Conservation (phyloP, 2,113 vertebrate genomes). For the Stomatorhinus ivindoensis region DNA sequence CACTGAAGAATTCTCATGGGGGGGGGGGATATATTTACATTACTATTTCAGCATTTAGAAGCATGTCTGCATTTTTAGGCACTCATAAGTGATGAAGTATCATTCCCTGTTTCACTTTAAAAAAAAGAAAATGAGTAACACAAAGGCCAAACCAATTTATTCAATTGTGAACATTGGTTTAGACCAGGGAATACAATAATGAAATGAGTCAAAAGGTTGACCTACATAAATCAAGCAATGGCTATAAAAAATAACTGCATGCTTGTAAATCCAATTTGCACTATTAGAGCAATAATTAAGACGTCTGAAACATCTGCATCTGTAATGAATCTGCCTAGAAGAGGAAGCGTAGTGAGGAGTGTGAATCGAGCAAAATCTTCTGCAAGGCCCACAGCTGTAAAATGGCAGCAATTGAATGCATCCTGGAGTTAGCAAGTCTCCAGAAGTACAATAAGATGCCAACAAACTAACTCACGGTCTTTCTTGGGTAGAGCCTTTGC, state of each 20-base stretch:
- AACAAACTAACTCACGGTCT: background rate
- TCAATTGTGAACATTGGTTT: background rate
- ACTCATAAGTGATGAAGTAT: background rate
- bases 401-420: background rate
- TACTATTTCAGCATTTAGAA: background rate
- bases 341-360: background rate
- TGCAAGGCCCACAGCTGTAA: background rate
- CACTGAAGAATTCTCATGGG: background rate
- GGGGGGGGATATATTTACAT: background rate
- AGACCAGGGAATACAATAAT: background rate
- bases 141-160: background rate
- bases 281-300: background rate
- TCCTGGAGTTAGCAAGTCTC: background rate
- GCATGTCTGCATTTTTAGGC: background rate
- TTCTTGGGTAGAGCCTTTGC: background rate
- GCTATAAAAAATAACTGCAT: background rate
- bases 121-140: background rate
- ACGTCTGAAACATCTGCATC: background rate
- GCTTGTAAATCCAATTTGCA: background rate
- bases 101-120: background rate
- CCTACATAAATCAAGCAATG: background rate
- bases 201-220: background rate
- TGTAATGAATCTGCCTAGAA: background rate
- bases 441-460: background rate
- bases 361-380: background rate